A percentile compares a stretch with the other conserved stretches of the same genome.
phyloP scores from a whole-genome alignment of 2,113 vertebrate genomes.

The Misgurnus mizolepis region DNA sequence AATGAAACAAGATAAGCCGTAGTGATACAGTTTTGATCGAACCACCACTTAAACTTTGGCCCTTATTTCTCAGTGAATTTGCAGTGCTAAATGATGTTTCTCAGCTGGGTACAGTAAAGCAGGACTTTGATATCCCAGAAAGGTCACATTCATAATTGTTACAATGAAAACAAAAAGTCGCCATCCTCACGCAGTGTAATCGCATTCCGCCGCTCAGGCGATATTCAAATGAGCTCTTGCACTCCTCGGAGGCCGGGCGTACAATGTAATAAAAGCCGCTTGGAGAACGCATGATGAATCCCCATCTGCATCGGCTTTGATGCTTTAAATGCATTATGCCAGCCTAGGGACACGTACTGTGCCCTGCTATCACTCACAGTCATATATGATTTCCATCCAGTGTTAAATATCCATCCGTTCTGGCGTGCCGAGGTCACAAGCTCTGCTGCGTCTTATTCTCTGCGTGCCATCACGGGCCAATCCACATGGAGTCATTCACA shows the following conservation, averaged over 20 bases:
- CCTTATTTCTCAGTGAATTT: background rate
- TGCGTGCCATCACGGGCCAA: background rate
- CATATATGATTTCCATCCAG: slow-evolving; percentile 11
- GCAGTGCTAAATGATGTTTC: background rate
- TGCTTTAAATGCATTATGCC: slow-evolving; percentile 38
- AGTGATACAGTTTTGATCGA: background rate
- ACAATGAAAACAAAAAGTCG: slow-evolving; percentile 24
- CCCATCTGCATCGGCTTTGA: slow-evolving; percentile 29
- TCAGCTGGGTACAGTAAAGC: background rate
- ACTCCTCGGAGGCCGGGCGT: slow-evolving; percentile 28
- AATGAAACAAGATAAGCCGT: slow-evolving; percentile 1
- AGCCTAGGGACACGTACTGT: slow-evolving; percentile 17
- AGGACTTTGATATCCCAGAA: slow-evolving; percentile 19
- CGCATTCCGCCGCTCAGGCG: background rate
- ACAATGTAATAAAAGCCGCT: slow-evolving; percentile 38
- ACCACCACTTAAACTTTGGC: background rate
- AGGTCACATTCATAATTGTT: slow-evolving; percentile 18
- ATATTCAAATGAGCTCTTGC: slow-evolving; percentile 46
- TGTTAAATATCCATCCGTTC: slow-evolving; percentile 48
- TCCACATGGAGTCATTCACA: slow-evolving; percentile 6
- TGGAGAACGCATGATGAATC: slow-evolving; percentile 40
- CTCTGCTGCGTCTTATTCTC: background rate
- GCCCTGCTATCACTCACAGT: slow-evolving; percentile 37
- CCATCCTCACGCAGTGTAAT: background rate
- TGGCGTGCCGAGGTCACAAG: background rate